Base-by-base conservation (phyloP, 2,888 invertebrate genomes). In the Octonoba sinensis region DNA sequence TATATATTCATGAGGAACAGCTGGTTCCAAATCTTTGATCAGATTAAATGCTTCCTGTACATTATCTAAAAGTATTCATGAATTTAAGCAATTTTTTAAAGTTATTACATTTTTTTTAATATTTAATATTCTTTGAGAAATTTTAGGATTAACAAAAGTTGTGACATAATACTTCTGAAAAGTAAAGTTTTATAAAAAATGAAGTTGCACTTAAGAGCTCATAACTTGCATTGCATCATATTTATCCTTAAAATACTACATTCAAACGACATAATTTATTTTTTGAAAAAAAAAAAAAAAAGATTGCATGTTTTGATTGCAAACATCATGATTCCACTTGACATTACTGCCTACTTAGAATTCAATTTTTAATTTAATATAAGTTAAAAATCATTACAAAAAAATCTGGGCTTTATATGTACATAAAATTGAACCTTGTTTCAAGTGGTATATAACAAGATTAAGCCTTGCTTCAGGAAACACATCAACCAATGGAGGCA, bases 401-500 rank as follows among this genome's bases (percentile, higher is more conserved):
- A 16, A 27, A 64, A 18, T 18, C 16, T 3, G 24, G 11, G 24
- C 16, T 24, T 59, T 59, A 22, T 47, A 44, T 3, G 16, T 54
- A 62, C 15, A 64, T 15, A 54, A 20, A 54, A 22, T n/a, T 18
- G 18, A n/a, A 90, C 90, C 91, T 89, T 94, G 94, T 86, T 94
- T 93, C 36, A 99, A 91, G 87, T 97, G 93, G 89, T 97, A 96
- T 79, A 99, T 96, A 3, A 98, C 97, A 82, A 99, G 91, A 90
- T 99, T 99, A 3, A 99, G 91, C 51, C 98, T 91, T 0, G 99
- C 99, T 90, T 99, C 99, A 0, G 97, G 96, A 44, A 99, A 95
- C 3, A 98, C 95, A 89, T 98, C 97, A 1, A 99, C 93, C 56
- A 99, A 89, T 51, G 93, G 92, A 0, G 99, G 99, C 84, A 99